Percentiles rank a stretch among this genome's conserved stretches.
phyloP scores from a whole-genome alignment of 2,888 invertebrate species.

The Cetonia aurata region DNA sequence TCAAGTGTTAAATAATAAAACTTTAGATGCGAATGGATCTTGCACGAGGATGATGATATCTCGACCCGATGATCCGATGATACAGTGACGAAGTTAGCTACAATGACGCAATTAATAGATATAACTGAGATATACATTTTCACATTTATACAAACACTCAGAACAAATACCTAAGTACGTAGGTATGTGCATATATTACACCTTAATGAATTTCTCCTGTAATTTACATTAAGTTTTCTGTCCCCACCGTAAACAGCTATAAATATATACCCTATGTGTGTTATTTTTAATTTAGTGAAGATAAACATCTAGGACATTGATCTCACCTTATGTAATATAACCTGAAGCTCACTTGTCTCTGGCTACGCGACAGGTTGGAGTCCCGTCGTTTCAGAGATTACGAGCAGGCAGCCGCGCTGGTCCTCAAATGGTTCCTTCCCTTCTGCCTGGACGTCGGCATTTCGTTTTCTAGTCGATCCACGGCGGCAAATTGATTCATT shows the following conservation, averaged over 20 bases:
- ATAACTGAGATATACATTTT: conserved; percentile 3
- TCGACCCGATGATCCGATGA: too few species aligned
- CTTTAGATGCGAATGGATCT: background rate
- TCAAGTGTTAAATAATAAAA: background rate
- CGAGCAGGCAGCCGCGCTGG: conserved; percentile 30
- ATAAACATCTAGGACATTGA: conserved; percentile 46
- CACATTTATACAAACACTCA: conserved; percentile 31
- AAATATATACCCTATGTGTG: conserved; percentile 42
- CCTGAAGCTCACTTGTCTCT: conserved; percentile 38
- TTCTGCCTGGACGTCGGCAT: conserved; percentile 37
- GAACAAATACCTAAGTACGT: conserved; percentile 2
- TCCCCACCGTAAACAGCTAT: conserved; percentile 30
- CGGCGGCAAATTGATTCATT: conserved; percentile 55
- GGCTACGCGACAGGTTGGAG: conserved; percentile 44
- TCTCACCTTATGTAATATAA: conserved; percentile 46
- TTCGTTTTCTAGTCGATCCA: conserved; percentile 53
- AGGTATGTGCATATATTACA: background rate
- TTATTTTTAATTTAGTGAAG: conserved; percentile 47
- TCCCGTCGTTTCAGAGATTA: conserved; percentile 49
- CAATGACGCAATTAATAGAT: background rate
- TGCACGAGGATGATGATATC: background rate
- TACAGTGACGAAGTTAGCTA: background rate
- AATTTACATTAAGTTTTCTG: conserved; percentile 30
- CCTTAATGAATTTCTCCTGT: conserved; percentile 30
- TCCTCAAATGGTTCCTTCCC: conserved; percentile 42